These are phyloP conservation scores for Sisor rabdophorus DNA, from an alignment of 2,113 vertebrate genomes.

Conservation along the genomic window DNA sequence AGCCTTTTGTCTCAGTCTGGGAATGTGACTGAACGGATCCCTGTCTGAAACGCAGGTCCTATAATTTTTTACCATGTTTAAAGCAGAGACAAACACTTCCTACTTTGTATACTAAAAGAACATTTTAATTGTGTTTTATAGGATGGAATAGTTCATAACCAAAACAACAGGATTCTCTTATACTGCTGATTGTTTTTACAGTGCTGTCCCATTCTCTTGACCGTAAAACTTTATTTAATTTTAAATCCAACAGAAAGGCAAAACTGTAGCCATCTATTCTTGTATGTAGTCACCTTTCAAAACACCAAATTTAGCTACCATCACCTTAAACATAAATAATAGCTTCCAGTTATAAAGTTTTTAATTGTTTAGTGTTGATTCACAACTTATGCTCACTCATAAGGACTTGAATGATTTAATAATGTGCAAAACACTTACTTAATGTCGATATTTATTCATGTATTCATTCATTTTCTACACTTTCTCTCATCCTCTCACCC, in stretches of 20 bases:
- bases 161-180: slow-evolving; percentile 9
- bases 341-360: slow-evolving; percentile 29
- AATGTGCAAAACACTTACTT: slow-evolving; percentile 34
- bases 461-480: too few species aligned
- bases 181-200: slow-evolving; percentile 4
- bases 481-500: slow-evolving; percentile 3
- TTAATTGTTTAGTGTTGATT: background rate
- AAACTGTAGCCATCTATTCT: slow-evolving; percentile 12
- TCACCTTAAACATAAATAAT: slow-evolving; percentile 3
- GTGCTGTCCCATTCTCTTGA: slow-evolving; percentile 12
- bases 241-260: slow-evolving; percentile 16
- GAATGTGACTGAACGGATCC: slow-evolving; percentile 30
- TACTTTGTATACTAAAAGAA: background rate
- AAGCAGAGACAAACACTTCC: slow-evolving; percentile 20
- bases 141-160: slow-evolving; percentile 17
- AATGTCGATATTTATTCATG: too few species aligned
- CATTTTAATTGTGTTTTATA: slow-evolving; percentile 17
- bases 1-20: slow-evolving; percentile 31
- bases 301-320: background rate
- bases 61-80: slow-evolving; percentile 18
- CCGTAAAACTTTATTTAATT: background rate
- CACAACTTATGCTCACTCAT: slow-evolving; percentile 27
- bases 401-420: slow-evolving; percentile 45
- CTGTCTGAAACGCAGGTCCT: background rate
- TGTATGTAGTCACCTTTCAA: slow-evolving; percentile 15